Percentiles rank a stretch among this genome's conserved stretches.
Evolutionary conservation across 1,140 invertebrate genomes (phyloP).

Genomic region (Meloidogyne floridensis): DNA sequence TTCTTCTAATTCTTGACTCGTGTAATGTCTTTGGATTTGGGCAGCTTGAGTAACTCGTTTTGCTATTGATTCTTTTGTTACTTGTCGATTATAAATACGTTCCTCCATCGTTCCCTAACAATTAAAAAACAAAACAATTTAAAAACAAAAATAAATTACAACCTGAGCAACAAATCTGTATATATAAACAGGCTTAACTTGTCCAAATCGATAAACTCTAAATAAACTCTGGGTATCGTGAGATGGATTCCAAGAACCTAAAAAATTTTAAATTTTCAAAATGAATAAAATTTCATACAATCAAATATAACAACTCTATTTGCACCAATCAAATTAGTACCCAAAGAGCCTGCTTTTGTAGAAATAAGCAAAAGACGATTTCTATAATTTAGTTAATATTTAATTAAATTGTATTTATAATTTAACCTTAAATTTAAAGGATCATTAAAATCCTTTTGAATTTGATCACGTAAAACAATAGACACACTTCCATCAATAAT

Average conservation of each 20-base stretch:
- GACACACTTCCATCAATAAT: constrained; percentile 51
- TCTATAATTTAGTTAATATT: constrained; percentile 2
- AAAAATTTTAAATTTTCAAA: not conserved
- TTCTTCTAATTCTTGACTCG: constrained; percentile 81
- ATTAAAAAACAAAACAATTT: constrained; percentile 63
- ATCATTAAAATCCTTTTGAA: constrained; percentile 59
- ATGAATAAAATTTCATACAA: constrained; percentile 83
- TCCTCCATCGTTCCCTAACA: constrained; percentile 88
- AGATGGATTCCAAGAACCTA: constrained; percentile 39
- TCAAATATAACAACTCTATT: constrained; percentile 97
- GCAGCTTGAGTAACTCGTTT: constrained; percentile 94
- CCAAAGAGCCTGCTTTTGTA: constrained; percentile 89
- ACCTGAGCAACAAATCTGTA: constrained; percentile 79
- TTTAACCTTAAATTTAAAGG: constrained; percentile 48
- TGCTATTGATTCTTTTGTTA: constrained; percentile 88
- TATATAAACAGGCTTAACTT: constrained; percentile 88
- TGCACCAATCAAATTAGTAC: constrained; percentile 90
- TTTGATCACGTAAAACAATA: constrained; percentile 14
- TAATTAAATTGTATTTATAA: not conserved
- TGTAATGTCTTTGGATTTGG: constrained; percentile 93
- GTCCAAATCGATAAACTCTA: constrained; percentile 80
- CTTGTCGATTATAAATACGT: constrained; percentile 93
- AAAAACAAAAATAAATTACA: constrained; percentile 76
- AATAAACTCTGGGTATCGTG: constrained; percentile 98
- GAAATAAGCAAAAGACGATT: constrained; percentile 87